Evolutionary conservation across 1,140 invertebrate species (phyloP).

Genomic region (Eumaeus atala): DNA sequence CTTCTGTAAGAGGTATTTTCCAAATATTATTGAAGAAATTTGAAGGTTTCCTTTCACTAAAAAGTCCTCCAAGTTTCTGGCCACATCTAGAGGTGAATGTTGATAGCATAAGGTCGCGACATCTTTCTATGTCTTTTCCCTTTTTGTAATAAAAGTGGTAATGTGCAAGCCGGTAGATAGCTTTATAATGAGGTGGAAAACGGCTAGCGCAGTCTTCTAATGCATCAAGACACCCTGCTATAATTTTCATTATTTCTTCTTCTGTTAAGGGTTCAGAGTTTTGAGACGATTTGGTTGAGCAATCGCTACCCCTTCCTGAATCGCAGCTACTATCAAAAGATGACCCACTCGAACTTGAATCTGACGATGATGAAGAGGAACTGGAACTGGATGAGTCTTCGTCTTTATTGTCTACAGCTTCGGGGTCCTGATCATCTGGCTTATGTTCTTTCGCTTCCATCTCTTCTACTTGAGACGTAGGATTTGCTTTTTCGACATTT

Average conservation of each 20-base stretch:
- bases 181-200: constrained; percentile 95
- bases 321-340: constrained; percentile 59
- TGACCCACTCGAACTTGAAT: constrained; percentile 62
- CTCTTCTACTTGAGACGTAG: neutral
- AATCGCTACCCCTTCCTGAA: constrained; percentile 54
- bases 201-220: constrained; percentile 88
- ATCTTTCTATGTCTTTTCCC: constrained; percentile 80
- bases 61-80: constrained; percentile 85
- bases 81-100: constrained; percentile 78
- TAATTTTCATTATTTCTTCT: constrained; percentile 67
- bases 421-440: constrained; percentile 22
- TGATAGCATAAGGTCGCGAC: constrained; percentile 82
- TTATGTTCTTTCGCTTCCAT: constrained; percentile 8
- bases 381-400: constrained; percentile 47
- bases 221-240: constrained; percentile 80
- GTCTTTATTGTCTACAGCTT: constrained; percentile 36
- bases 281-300: constrained; percentile 49
- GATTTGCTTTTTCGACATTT: constrained; percentile 17
- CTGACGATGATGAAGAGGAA: constrained; percentile 56
- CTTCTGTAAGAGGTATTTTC: constrained; percentile 91
- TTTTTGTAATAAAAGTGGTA: constrained; percentile 85
- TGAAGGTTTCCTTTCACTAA: constrained; percentile 85
- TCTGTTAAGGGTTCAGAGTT: constrained; percentile 49
- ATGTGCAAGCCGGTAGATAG: constrained; percentile 89
- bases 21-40: constrained; percentile 97